Evolutionary conservation across 1,140 invertebrate genomes (phyloP).

Genomic region (Druon quercuslanigerum): DNA sequence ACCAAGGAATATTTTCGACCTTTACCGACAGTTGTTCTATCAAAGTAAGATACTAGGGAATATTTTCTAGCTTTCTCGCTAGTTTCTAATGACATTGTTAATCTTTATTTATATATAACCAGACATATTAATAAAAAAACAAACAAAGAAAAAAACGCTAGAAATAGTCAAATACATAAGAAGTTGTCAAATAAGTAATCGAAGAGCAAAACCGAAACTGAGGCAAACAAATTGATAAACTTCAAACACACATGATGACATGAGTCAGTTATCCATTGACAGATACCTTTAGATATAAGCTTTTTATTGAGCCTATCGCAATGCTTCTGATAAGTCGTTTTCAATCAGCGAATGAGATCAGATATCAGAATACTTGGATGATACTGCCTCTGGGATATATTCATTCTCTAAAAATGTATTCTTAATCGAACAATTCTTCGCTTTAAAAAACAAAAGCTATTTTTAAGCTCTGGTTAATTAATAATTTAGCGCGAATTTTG

Average conservation of each 20-base stretch:
- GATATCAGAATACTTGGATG: neutral
- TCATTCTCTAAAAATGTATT: neutral
- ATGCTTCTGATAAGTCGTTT: slow-evolving; percentile 13
- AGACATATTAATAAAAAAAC: neutral
- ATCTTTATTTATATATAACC: neutral
- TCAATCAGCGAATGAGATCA: slow-evolving; percentile 10
- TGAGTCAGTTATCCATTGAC: neutral
- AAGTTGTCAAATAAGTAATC: neutral
- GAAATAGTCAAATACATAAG: neutral
- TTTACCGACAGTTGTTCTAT: slow-evolving; percentile 39
- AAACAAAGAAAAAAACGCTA: too few relatives aligned
- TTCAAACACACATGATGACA: neutral
- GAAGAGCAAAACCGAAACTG: neutral
- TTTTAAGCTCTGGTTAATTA: too few relatives aligned
- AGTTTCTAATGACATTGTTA: slow-evolving; percentile 11
- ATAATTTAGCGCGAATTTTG: too few relatives aligned
- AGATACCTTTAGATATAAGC: neutral
- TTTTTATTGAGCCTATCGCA: neutral
- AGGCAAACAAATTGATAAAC: neutral
- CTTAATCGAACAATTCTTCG: neutral
- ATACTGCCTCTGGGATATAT: neutral
- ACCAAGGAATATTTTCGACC: slow-evolving; percentile 61
- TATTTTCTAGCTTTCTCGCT: slow-evolving; percentile 42
- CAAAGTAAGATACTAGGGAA: slow-evolving; percentile 37
- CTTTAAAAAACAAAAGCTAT: too few relatives aligned